Percentiles rank a stretch among this genome's conserved stretches.
phyloP scores from a whole-genome alignment of 2,888 invertebrate species.

The Caenorhabditis angaria region DNA sequence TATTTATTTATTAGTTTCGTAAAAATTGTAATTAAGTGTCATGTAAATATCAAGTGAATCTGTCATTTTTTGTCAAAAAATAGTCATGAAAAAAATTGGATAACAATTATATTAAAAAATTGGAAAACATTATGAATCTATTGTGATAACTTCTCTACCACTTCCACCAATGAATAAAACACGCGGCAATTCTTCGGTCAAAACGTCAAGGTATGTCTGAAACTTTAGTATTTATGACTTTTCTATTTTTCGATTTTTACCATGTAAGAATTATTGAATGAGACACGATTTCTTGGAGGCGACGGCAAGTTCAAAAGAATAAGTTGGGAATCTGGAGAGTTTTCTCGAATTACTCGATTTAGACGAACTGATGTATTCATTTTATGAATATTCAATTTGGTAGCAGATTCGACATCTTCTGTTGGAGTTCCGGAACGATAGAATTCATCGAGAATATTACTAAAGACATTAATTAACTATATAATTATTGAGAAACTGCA shows the following conservation, averaged over 20 bases:
- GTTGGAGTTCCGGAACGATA: constrained; percentile 45
- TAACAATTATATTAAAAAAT: background rate
- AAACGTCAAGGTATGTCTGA: constrained; percentile 90
- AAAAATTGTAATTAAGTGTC: background rate
- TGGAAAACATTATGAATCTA: constrained; percentile 82
- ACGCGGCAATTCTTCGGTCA: constrained; percentile 90
- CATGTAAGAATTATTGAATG: constrained; percentile 57
- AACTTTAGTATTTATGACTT: constrained; percentile 1
- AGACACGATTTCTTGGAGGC: constrained; percentile 47
- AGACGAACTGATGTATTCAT: constrained; percentile 99
- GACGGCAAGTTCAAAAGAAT: constrained; percentile 72
- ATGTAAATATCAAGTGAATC: background rate
- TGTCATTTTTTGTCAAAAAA: constrained; percentile 3
- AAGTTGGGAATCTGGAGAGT: constrained; percentile 95
- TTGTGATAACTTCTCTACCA: constrained; percentile 97
- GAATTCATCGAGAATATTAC: constrained; percentile 41
- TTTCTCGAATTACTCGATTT: constrained; percentile 96
- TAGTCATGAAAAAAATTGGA: constrained; percentile 3
- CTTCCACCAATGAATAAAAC: constrained; percentile 82
- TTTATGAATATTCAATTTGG: constrained; percentile 79
- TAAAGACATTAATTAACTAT: constrained; percentile 8
- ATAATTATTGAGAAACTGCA: background rate
- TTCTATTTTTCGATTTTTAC: constrained; percentile 11
- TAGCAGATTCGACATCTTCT: constrained; percentile 36
- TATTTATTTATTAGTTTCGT: too few species aligned